Evolutionary conservation across 92 coral and sea anemone genomes (phyloP).

Genomic region (Porites evermanni): DNA sequence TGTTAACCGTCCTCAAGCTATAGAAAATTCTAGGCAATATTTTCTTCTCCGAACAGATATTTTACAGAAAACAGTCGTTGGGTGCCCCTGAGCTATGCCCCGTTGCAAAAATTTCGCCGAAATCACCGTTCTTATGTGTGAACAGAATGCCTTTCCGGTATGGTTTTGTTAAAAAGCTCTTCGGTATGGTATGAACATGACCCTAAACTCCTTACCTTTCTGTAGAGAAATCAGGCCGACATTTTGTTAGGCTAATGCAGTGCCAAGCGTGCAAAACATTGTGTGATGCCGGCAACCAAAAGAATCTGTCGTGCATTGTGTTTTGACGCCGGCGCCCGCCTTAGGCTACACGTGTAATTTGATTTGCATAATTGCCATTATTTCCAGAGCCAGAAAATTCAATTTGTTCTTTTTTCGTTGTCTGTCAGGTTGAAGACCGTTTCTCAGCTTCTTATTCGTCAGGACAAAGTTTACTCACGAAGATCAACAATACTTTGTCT

Average conservation of each 20-base stretch:
- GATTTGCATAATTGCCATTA: background rate
- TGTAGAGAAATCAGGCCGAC: too few species aligned
- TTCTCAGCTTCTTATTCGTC: constrained; percentile 70
- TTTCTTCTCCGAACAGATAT: too few species aligned
- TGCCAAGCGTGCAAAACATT: background rate
- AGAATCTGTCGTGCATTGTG: background rate
- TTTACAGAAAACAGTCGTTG: too few species aligned
- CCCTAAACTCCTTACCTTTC: too few species aligned
- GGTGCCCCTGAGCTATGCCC: too few species aligned
- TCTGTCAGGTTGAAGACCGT: constrained; percentile 70
- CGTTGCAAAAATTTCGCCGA: too few species aligned
- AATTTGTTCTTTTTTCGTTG: background rate
- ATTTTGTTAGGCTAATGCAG: background rate
- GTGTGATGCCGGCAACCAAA: background rate
- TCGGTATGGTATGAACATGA: too few species aligned
- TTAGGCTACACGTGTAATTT: background rate
- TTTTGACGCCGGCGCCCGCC: background rate
- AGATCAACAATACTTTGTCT: constrained; percentile 75
- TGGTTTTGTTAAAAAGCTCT: too few species aligned
- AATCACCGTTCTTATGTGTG: too few species aligned
- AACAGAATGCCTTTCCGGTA: too few species aligned
- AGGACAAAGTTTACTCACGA: constrained; percentile 68
- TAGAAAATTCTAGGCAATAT: too few species aligned
- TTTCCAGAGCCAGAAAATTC: background rate
- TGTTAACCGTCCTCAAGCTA: too few species aligned